Percentiles rank a stretch among this genome's conserved stretches.
Evolutionary conservation across 2,113 vertebrate species (phyloP).

Genomic region (Gopherus evgoodei): DNA sequence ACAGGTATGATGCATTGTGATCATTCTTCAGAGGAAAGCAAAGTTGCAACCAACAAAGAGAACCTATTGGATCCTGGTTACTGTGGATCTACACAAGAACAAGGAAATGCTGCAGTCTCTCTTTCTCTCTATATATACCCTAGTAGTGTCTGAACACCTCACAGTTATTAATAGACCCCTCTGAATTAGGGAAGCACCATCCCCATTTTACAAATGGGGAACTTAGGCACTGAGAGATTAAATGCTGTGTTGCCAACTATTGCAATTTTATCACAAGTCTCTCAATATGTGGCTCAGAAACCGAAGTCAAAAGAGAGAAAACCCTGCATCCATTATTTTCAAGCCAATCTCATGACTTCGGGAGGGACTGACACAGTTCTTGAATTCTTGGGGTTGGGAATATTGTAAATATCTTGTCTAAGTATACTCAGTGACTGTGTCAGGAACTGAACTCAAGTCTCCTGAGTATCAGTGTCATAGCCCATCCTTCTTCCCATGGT

Average conservation of each 20-base stretch:
- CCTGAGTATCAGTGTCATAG: not conserved
- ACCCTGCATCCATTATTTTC: not conserved
- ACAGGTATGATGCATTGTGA: not conserved
- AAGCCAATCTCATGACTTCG: not conserved
- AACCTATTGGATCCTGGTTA: not conserved
- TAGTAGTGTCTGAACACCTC: not conserved
- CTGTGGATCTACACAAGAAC: not conserved
- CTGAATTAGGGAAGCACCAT: not conserved
- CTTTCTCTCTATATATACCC: not conserved
- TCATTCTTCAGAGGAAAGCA: not conserved
- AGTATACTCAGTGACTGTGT: not conserved
- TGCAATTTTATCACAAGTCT: not conserved
- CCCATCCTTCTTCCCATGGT: not conserved
- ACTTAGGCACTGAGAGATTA: not conserved
- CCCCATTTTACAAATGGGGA: slow-evolving; percentile 12
- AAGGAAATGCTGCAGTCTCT: not conserved
- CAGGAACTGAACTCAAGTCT: not conserved
- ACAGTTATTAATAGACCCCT: not conserved
- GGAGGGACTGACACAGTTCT: not conserved
- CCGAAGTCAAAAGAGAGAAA: not conserved
- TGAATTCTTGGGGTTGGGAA: not conserved
- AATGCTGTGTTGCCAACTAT: slow-evolving; percentile 14
- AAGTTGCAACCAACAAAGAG: not conserved
- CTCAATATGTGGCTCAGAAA: not conserved
- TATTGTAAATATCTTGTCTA: not conserved